Evolutionary conservation across 92 coral and sea anemone genomes (phyloP).

Genomic region (Palythoa heliodiscus): DNA sequence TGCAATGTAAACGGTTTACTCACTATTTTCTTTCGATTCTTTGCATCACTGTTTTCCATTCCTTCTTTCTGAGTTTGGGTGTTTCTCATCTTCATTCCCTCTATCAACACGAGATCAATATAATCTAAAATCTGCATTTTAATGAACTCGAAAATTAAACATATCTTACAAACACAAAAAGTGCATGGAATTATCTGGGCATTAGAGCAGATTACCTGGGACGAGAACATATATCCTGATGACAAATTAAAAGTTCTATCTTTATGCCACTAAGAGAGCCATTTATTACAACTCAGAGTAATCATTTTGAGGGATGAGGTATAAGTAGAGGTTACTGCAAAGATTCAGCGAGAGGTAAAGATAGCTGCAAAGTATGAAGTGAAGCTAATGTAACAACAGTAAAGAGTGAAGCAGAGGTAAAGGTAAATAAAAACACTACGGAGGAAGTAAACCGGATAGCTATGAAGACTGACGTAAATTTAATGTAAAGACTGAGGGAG

Average conservation of each 20-base stretch:
- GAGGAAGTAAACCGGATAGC: background rate
- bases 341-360: too few species aligned
- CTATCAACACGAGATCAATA: conserved; percentile 36
- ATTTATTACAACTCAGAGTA: too few species aligned
- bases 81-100: conserved; percentile 98
- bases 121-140: background rate
- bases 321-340: too few species aligned
- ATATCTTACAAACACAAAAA: too few species aligned
- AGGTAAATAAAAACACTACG: background rate
- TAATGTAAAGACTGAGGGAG: too few species aligned
- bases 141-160: background rate
- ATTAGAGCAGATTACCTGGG: too few species aligned
- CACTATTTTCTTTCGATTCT: conserved; percentile 64
- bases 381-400: background rate
- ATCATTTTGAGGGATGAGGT: too few species aligned
- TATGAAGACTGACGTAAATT: too few species aligned
- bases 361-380: background rate
- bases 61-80: conserved; percentile 68
- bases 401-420: background rate
- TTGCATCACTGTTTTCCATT: conserved; percentile 68
- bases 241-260: too few species aligned
- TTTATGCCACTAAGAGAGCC: too few species aligned
- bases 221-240: too few species aligned
- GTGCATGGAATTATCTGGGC: too few species aligned
- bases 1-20: background rate